Conservation (phyloP, 2,797 vertebrate species). For the Phalanger gymnotis region DNA sequence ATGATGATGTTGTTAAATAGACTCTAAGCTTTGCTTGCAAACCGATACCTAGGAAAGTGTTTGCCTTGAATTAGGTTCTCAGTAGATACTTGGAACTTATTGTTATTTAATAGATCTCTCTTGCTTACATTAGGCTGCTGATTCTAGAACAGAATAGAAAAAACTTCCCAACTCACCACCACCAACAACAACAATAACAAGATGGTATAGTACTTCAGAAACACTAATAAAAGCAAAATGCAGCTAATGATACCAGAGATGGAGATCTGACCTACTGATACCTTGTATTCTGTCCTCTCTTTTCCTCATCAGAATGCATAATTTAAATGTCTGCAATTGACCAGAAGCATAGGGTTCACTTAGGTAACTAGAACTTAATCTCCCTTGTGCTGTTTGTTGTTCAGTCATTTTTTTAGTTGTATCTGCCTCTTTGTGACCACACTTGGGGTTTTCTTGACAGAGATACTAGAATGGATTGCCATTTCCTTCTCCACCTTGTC, state of each 20-base stretch:
- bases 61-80: background rate
- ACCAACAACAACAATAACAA: background rate
- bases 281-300: background rate
- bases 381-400: background rate
- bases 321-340: background rate
- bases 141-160: background rate
- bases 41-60: background rate
- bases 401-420: too few relatives aligned
- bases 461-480: too few relatives aligned
- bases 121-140: background rate
- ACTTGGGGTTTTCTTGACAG: too few relatives aligned
- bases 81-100: background rate
- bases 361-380: background rate
- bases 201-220: background rate
- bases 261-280: background rate
- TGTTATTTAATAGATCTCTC: background rate
- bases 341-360: background rate
- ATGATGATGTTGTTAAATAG: background rate
- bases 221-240: background rate
- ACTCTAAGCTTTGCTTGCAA: background rate
- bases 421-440: too few relatives aligned
- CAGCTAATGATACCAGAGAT: background rate
- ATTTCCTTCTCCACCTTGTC: too few relatives aligned
- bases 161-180: background rate
- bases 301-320: background rate